Evolutionary conservation across 2,113 vertebrate genomes (phyloP).

Genomic region (Chionomys nivalis): DNA sequence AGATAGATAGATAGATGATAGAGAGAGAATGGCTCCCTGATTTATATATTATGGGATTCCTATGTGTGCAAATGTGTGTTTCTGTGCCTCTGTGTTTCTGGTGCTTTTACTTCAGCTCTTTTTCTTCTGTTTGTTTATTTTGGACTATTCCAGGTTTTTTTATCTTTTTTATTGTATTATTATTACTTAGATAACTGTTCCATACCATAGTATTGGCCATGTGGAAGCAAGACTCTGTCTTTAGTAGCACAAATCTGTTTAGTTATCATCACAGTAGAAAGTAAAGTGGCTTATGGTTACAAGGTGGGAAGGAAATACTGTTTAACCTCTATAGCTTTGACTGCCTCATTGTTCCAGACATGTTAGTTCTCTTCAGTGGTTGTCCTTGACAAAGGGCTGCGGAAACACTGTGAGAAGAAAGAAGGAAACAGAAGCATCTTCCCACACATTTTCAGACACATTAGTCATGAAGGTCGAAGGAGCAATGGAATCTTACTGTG

Average conservation of each 20-base stretch:
- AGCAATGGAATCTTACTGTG: too few relatives aligned
- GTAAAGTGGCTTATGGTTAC: neutral
- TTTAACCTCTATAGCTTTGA: neutral
- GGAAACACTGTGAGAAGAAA: neutral
- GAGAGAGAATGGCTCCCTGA: too few relatives aligned
- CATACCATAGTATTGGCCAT: neutral
- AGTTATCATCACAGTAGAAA: neutral
- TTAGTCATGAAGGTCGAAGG: neutral
- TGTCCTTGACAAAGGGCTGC: neutral
- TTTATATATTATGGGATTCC: neutral
- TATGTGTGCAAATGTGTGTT: neutral
- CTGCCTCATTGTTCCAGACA: neutral
- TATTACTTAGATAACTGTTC: neutral
- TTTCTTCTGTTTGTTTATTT: neutral
- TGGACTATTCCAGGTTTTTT: neutral
- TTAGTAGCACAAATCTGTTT: neutral
- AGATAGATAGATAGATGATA: too few relatives aligned
- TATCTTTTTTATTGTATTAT: neutral
- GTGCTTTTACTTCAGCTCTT: neutral
- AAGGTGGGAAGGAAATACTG: neutral
- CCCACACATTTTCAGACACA: neutral
- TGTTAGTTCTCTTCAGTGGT: neutral
- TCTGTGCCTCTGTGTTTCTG: neutral
- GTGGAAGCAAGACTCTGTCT: neutral
- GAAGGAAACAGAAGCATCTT: neutral